Evolutionary conservation across 2,797 vertebrate species (phyloP), one percentile per base, ranked within the genome.

Genomic region (Channa striata): DNA sequence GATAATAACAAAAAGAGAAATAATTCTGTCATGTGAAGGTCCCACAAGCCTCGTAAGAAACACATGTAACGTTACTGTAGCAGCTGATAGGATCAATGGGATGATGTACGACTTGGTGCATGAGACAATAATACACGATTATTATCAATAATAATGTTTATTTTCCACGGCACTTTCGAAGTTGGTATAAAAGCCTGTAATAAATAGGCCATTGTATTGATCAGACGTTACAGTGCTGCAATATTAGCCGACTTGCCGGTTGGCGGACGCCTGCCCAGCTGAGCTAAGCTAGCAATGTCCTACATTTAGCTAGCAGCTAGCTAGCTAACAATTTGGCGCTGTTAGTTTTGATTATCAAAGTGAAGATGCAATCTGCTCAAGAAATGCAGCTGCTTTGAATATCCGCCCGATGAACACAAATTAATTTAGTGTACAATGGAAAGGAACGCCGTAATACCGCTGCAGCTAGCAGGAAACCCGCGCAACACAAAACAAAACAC

Each of bases 401-500:
- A 0, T 1, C 11, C 5, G 11, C 6, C 25, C 21, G 3, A 4
- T 0, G 47, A 44, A 43, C 2, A 11, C 0, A 3, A 3, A 17
- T 8, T 0, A 11, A 14, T 25, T 50, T 4, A 9, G 16, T 4
- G 52, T 21, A 8, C 11, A 10, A 0, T 8, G 20, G n/a, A 7
- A 40, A 25, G n/a, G 25, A 5, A 19, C 75, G 50, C 11, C 39
- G 8, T 9, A 6, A 58, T 37, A 76, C 39, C 20, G 19, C 63
- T 13, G 17, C 68, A 49, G 73, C 79, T 85, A 80, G 68, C 86
- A 64, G 12, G 39, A 72, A 90, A 85, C 81, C 79, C 89, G 89
- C 88, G 89, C 85, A 85, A 86, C 80, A 78, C 64, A 52, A 88
- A 87, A 84, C 83, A 84, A 81, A 92, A 92, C 84, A 80, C 12